These are phyloP conservation scores for Acropternis orthonyx DNA, from an alignment of 2,797 vertebrate genomes.

Conservation along the genomic window DNA sequence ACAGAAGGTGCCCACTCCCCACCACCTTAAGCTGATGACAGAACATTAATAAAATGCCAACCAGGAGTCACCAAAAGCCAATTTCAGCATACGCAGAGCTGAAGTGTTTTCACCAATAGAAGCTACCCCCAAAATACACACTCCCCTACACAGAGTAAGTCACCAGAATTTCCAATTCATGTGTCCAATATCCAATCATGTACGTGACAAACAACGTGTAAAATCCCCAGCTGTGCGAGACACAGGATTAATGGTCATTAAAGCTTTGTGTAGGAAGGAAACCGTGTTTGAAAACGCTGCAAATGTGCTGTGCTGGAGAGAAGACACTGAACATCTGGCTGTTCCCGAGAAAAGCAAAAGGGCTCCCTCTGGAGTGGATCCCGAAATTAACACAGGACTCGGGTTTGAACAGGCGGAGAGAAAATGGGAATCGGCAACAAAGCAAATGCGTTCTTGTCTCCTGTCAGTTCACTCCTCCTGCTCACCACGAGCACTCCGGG, in stretches of 20 bases:
- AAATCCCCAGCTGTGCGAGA: fast-evolving
- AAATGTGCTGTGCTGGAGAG: background rate
- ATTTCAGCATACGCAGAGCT: fast-evolving
- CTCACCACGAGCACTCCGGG: background rate
- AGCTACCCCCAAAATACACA: background rate
- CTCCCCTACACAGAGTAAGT: background rate
- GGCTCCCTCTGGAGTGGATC: slow-evolving; percentile 48
- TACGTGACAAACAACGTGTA: fast-evolving
- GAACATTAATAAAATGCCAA: background rate
- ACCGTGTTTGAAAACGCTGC: fast-evolving
- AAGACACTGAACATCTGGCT: background rate
- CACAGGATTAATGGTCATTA: background rate
- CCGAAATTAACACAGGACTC: background rate
- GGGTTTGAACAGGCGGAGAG: background rate
- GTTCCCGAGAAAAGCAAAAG: background rate
- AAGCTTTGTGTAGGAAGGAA: background rate
- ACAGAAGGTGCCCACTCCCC: background rate
- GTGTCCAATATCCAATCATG: fast-evolving
- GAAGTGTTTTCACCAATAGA: background rate
- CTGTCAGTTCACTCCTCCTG: background rate
- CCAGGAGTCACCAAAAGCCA: background rate
- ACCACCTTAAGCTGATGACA: background rate
- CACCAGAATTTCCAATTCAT: fast-evolving
- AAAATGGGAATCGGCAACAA: background rate
- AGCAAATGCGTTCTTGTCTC: background rate